phyloP scores from a whole-genome alignment of 2,113 vertebrate species.

The Heterochromis multidens region DNA sequence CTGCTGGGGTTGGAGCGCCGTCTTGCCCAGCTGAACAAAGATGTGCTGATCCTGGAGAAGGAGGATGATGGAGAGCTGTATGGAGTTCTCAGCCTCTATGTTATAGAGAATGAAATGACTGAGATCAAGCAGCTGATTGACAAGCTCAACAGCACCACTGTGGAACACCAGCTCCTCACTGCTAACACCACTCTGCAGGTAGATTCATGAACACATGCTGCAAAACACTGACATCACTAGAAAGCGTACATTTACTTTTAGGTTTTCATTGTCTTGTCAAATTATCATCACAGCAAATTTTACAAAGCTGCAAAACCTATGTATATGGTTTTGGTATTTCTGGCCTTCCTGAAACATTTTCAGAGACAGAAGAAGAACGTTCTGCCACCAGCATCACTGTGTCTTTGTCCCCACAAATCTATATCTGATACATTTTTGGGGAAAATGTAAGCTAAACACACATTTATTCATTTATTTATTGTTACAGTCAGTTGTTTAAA shows the following conservation, averaged over 20 bases:
- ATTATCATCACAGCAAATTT: too few relatives aligned
- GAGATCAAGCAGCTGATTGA: constrained; percentile 57
- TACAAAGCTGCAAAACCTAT: too few relatives aligned
- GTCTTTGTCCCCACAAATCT: not conserved
- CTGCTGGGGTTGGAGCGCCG: constrained; percentile 61
- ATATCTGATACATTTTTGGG: not conserved
- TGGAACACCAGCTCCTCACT: constrained; percentile 9
- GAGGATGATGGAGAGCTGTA: constrained; percentile 70
- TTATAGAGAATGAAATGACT: constrained; percentile 67
- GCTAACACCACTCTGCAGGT: constrained; percentile 32
- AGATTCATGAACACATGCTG: not conserved
- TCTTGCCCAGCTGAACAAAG: constrained; percentile 52
- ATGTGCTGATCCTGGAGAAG: constrained; percentile 50
- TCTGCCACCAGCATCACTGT: not conserved
- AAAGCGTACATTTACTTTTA: too few relatives aligned
- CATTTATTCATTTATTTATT: not conserved
- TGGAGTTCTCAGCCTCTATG: constrained; percentile 58
- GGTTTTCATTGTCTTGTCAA: too few relatives aligned
- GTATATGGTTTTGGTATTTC: too few relatives aligned
- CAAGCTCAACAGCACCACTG: constrained; percentile 56
- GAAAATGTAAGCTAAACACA: not conserved
- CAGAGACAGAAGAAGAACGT: too few relatives aligned
- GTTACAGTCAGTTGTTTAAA: not conserved
- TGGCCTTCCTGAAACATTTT: too few relatives aligned
- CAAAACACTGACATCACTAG: not conserved